Percentiles rank a stretch among this genome's conserved stretches.
Conservation (phyloP, 2,888 invertebrate species). For the Leucozona laternaria region DNA sequence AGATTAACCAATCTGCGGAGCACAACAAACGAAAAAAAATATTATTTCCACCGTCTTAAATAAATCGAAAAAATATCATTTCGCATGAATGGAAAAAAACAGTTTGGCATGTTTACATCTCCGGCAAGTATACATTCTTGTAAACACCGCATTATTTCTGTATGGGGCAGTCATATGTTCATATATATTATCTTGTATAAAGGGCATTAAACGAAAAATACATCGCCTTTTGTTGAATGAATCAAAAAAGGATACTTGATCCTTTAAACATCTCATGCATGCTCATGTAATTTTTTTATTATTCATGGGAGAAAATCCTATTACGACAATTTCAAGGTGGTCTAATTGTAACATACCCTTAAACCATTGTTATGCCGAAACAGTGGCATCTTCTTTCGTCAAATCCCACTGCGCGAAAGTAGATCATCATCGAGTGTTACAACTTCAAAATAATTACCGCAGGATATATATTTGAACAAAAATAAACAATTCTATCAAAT, state of each 20-base stretch:
- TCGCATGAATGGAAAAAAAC: slow-evolving; percentile 31
- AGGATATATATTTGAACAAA: slow-evolving; percentile 51
- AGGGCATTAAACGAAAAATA: not conserved
- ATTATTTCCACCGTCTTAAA: not conserved
- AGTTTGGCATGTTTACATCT: slow-evolving; percentile 46
- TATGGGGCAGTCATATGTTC: not conserved
- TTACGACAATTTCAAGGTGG: slow-evolving; percentile 72
- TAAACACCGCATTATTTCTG: slow-evolving; percentile 29
- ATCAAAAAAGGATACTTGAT: slow-evolving; percentile 63
- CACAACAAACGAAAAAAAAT: slow-evolving; percentile 51
- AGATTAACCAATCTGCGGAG: slow-evolving; percentile 48
- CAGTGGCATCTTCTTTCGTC: slow-evolving; percentile 57
- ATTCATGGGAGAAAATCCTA: slow-evolving; percentile 66
- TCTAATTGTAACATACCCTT: slow-evolving; percentile 55
- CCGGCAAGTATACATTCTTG: slow-evolving; percentile 33
- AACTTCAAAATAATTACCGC: slow-evolving; percentile 43
- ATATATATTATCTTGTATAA: no score
- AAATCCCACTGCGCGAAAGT: slow-evolving; percentile 52
- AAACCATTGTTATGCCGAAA: slow-evolving; percentile 51
- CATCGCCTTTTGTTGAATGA: slow-evolving; percentile 63
- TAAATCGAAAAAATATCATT: slow-evolving; percentile 46
- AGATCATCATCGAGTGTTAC: slow-evolving; percentile 46
- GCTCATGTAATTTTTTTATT: slow-evolving; percentile 44
- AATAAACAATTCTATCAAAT: slow-evolving; percentile 69
- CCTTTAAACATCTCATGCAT: slow-evolving; percentile 63